phyloP scores from a whole-genome alignment of 1,140 invertebrate genomes.

The Drosophila pachea region DNA sequence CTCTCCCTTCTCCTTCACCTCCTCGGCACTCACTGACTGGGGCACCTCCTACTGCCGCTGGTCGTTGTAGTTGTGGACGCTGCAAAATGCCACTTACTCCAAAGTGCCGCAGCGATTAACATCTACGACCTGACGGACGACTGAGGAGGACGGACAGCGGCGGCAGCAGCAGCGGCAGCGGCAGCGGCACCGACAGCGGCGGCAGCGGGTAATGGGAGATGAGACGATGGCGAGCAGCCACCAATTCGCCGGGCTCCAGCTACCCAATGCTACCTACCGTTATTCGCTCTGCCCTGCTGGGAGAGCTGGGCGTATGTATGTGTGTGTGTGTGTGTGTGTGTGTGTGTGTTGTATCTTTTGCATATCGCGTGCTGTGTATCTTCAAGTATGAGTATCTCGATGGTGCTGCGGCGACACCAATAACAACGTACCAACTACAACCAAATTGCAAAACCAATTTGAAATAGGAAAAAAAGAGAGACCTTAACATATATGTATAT shows the following conservation, averaged over 20 bases:
- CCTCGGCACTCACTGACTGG: too few relatives aligned
- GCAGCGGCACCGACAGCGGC: neutral
- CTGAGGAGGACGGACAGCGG: conserved; percentile 5
- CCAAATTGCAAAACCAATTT: conserved; percentile 71
- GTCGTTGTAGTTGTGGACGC: conserved; percentile 63
- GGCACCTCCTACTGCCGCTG: conserved; percentile 22
- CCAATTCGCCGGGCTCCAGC: conserved; percentile 25
- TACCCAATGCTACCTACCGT: conserved; percentile 52
- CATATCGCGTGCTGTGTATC: conserved; percentile 72
- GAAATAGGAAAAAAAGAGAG: conserved; percentile 29
- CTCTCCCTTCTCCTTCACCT: conserved; percentile 18
- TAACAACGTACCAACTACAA: conserved; percentile 17
- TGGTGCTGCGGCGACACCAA: conserved; percentile 42
- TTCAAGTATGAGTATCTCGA: conserved; percentile 72
- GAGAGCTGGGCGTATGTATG: neutral
- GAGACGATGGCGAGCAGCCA: conserved; percentile 31
- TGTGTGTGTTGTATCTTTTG: conserved; percentile 65
- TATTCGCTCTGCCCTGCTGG: conserved; percentile 50
- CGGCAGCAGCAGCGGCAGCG: too few relatives aligned
- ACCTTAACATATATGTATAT: conserved; percentile 50
- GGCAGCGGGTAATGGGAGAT: conserved; percentile 6
- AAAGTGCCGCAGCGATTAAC: conserved; percentile 76
- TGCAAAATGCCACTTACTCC: conserved; percentile 75
- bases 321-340: conserved; percentile 17
- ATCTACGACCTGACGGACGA: conserved; percentile 68